A percentile compares a stretch with the other conserved stretches of the same genome.
Evolutionary conservation across 1,140 invertebrate species (phyloP).

Genomic region (Geopemphigus sp.): DNA sequence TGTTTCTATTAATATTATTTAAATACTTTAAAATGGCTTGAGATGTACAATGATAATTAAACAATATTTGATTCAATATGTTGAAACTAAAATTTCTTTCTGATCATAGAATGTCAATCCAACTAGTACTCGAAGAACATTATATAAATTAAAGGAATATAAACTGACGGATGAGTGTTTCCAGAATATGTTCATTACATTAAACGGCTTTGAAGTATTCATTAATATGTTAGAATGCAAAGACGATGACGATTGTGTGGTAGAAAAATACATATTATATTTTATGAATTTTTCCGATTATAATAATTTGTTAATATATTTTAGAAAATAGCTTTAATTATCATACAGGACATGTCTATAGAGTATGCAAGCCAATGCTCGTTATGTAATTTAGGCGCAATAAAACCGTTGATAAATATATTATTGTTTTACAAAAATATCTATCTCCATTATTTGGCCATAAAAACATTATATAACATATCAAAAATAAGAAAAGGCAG

Average conservation of each 20-base stretch:
- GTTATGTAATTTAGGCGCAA: slow-evolving; percentile 2
- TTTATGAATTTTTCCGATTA: not conserved
- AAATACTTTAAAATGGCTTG: no score
- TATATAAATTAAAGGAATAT: not conserved
- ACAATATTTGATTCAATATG: not conserved
- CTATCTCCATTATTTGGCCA: not conserved
- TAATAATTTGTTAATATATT: not conserved
- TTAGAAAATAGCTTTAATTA: slow-evolving; percentile 3
- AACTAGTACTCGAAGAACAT: not conserved
- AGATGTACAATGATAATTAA: no score
- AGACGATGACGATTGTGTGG: slow-evolving; percentile 12
- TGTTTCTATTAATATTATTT: no score
- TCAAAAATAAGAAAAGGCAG: not conserved
- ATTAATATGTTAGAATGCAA: slow-evolving; percentile 33
- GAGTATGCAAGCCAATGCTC: not conserved
- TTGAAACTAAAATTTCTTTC: not conserved
- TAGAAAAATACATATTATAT: not conserved
- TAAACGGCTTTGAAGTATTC: slow-evolving; percentile 21
- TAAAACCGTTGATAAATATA: not conserved
- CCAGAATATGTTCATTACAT: slow-evolving; percentile 32
- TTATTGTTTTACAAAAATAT: not conserved
- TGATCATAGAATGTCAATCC: not conserved
- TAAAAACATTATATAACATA: not conserved
- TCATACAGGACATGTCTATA: slow-evolving; percentile 16
- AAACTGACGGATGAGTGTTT: not conserved